Evolutionary conservation across 2,888 invertebrate species (phyloP).

Genomic region (Rhamphomyia laevipes): DNA sequence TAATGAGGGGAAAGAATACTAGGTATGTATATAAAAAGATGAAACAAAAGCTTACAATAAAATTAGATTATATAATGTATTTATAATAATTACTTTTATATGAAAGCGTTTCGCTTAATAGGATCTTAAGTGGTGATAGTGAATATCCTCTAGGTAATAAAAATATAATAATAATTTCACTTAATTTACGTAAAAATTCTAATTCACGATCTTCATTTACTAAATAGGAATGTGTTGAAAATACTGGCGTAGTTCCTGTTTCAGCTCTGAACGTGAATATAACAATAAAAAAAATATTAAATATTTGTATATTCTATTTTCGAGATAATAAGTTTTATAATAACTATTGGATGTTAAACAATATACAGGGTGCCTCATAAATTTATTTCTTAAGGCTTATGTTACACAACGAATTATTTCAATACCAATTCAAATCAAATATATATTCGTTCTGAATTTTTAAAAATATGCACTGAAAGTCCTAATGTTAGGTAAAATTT

Average conservation of each 20-base stretch:
- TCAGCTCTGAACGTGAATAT: conserved; percentile 41
- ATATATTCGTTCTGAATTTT: too few relatives aligned
- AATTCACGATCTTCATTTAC: conserved; percentile 61
- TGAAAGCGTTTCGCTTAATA: conserved; percentile 71
- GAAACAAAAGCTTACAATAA: neutral
- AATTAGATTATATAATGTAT: neutral
- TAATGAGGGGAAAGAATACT: conserved; percentile 65
- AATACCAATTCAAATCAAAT: too few relatives aligned
- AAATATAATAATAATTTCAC: conserved; percentile 70
- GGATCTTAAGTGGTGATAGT: conserved; percentile 61
- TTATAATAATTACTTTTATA: conserved; percentile 61
- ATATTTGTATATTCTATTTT: neutral
- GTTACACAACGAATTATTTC: too few relatives aligned
- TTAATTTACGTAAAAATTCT: conserved; percentile 68
- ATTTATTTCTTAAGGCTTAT: too few relatives aligned
- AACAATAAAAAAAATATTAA: conserved; percentile 11
- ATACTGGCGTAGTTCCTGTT: conserved; percentile 51
- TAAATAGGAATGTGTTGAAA: conserved; percentile 62
- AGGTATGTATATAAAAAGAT: conserved; percentile 4
- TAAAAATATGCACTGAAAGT: too few relatives aligned
- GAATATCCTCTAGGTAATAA: conserved; percentile 73
- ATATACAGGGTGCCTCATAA: too few relatives aligned
- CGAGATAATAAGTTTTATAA: too few relatives aligned
- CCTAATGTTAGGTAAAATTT: too few relatives aligned
- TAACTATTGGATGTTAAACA: too few relatives aligned